Evolutionary conservation across 2,888 invertebrate genomes (phyloP).

Genomic region (Copidosoma aretas): DNA sequence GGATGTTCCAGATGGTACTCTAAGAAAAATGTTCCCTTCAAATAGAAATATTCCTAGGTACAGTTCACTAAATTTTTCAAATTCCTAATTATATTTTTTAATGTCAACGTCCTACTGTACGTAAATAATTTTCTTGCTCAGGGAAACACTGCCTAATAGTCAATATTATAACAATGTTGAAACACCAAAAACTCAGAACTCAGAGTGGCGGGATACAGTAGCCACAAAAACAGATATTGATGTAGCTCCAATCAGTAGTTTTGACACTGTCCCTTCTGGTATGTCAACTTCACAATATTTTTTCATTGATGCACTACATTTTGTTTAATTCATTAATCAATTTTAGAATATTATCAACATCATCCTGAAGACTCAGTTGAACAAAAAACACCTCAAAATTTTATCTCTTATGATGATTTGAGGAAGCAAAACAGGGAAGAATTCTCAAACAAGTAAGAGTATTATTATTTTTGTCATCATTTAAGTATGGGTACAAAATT

Average conservation of each 20-base stretch:
- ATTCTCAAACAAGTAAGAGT: conserved; percentile 31
- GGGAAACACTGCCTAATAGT: neutral
- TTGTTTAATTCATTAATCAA: neutral
- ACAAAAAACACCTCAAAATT: neutral
- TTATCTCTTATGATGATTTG: conserved; percentile 39
- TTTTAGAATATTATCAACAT: conserved; percentile 23
- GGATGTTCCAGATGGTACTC: conserved; percentile 33
- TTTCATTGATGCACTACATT: neutral
- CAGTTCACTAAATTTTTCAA: neutral
- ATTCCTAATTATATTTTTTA: neutral
- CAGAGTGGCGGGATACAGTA: neutral
- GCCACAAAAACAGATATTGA: conserved; percentile 31
- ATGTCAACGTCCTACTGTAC: neutral
- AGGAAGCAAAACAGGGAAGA: conserved; percentile 39
- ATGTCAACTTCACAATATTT: neutral
- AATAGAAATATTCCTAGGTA: neutral
- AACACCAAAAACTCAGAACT: conserved; percentile 3
- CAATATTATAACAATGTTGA: conserved; percentile 8
- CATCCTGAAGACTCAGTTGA: neutral
- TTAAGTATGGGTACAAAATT: neutral
- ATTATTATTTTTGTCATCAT: neutral
- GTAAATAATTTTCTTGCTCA: neutral
- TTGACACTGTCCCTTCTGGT: conserved; percentile 37
- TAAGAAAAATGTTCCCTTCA: conserved; percentile 18
- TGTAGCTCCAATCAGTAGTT: conserved; percentile 26